Conservation (phyloP, 1,140 invertebrate genomes). For the Bombus cullumanus region DNA sequence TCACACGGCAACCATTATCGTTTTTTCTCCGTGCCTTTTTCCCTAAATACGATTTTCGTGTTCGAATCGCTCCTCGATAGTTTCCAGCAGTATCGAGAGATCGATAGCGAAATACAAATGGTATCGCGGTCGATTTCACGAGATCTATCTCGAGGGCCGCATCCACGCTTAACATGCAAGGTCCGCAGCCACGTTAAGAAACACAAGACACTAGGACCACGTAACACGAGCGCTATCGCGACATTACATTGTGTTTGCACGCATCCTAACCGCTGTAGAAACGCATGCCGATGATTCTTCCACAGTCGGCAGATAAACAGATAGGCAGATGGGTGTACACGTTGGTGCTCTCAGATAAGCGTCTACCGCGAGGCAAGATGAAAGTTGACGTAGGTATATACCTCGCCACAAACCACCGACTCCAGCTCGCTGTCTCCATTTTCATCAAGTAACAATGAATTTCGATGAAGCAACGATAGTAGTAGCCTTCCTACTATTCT, state of each 20-base stretch:
- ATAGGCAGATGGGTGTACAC: slow-evolving; percentile 66
- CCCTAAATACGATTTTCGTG: not conserved
- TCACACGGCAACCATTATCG: not conserved
- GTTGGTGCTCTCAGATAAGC: slow-evolving; percentile 67
- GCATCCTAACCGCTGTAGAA: slow-evolving; percentile 64
- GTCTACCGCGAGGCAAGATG: slow-evolving; percentile 24
- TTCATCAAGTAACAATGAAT: slow-evolving; percentile 27
- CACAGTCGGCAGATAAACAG: slow-evolving; percentile 67
- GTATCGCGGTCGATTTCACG: not conserved
- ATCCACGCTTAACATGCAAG: slow-evolving; percentile 26
- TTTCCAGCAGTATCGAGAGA: not conserved
- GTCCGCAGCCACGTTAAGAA: slow-evolving; percentile 40
- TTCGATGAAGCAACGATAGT: not conserved
- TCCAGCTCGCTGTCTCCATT: not conserved
- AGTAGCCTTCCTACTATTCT: not conserved
- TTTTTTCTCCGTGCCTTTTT: not conserved
- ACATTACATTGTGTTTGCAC: slow-evolving; percentile 69
- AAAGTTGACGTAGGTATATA: slow-evolving; percentile 46
- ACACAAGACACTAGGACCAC: slow-evolving; percentile 51
- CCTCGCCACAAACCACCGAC: not conserved
- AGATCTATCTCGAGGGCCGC: not conserved
- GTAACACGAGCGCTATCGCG: slow-evolving; percentile 60
- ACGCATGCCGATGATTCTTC: slow-evolving; percentile 66
- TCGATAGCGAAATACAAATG: slow-evolving; percentile 2
- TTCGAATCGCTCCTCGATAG: not conserved